Conservation (phyloP, 2,113 vertebrate genomes). For the Trogon melanurus region DNA sequence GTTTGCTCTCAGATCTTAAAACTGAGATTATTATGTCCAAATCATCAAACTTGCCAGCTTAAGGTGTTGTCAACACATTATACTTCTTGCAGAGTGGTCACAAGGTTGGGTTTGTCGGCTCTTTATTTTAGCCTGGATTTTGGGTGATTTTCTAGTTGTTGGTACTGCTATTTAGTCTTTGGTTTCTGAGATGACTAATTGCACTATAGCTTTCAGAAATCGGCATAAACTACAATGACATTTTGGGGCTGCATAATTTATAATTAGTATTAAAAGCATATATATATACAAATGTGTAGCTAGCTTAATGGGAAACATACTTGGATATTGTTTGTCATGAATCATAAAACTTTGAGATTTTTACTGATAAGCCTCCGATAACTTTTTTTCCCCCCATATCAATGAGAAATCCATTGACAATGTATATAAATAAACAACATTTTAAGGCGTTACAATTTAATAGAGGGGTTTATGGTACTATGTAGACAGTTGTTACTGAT, state of each 20-base stretch:
- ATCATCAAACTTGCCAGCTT: background rate
- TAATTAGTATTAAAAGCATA: background rate
- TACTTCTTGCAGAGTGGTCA: background rate
- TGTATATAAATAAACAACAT: background rate
- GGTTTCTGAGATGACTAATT: background rate
- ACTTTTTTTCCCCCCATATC: background rate
- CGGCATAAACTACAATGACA: background rate
- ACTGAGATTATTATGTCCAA: background rate
- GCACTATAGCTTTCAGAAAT: background rate
- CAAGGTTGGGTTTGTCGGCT: background rate
- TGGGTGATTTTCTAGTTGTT: background rate
- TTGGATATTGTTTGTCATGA: slow-evolving; percentile 2
- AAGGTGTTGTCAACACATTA: background rate
- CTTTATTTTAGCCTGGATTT: background rate
- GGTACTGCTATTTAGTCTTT: background rate
- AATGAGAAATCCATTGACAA: background rate
- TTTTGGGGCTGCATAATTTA: background rate
- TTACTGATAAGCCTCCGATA: background rate
- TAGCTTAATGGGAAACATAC: background rate
- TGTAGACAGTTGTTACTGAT: background rate
- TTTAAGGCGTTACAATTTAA: background rate
- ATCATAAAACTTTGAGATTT: background rate
- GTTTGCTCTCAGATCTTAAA: background rate
- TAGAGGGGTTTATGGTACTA: background rate
- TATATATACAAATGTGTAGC: background rate